Conservation (phyloP, 2,797 vertebrate genomes). For the Mus spretus region DNA sequence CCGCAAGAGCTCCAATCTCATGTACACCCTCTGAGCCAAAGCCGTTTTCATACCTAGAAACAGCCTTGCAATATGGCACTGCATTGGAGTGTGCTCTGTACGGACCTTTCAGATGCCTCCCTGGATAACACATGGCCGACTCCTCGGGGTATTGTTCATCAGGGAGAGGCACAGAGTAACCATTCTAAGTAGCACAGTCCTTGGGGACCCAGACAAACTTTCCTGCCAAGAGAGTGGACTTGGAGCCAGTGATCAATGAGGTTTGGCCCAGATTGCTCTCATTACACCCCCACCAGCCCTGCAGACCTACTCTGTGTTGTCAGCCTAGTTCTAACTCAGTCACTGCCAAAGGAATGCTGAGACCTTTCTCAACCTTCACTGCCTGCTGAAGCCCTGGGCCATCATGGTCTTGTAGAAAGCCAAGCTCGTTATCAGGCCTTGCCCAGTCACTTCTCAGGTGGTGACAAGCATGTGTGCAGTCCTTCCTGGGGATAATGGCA, state of each 20-base stretch:
- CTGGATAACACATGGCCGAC: too few species aligned
- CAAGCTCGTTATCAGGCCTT: too few species aligned
- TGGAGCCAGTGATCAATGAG: not conserved
- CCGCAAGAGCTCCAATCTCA: not conserved
- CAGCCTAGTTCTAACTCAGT: not conserved
- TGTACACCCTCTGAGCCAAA: not conserved
- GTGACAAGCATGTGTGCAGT: not conserved
- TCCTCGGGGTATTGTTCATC: not conserved
- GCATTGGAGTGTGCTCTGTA: not conserved
- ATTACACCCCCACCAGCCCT: not conserved
- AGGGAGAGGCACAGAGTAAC: not conserved
- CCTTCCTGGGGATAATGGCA: conserved; percentile 1
- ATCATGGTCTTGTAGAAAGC: not conserved
- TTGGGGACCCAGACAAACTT: not conserved
- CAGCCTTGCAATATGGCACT: not conserved
- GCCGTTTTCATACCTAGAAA: not conserved
- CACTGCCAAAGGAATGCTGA: not conserved
- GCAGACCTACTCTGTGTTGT: not conserved
- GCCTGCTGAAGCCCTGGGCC: not conserved
- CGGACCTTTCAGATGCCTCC: not conserved
- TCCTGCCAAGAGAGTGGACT: not conserved
- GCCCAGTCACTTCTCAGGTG: not conserved
- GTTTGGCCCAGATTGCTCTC: not conserved
- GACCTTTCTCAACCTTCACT: not conserved
- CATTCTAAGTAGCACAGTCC: not conserved